Evolutionary conservation across 2,113 vertebrate species (phyloP).

Genomic region (Orthochromis malagaraziensis): DNA sequence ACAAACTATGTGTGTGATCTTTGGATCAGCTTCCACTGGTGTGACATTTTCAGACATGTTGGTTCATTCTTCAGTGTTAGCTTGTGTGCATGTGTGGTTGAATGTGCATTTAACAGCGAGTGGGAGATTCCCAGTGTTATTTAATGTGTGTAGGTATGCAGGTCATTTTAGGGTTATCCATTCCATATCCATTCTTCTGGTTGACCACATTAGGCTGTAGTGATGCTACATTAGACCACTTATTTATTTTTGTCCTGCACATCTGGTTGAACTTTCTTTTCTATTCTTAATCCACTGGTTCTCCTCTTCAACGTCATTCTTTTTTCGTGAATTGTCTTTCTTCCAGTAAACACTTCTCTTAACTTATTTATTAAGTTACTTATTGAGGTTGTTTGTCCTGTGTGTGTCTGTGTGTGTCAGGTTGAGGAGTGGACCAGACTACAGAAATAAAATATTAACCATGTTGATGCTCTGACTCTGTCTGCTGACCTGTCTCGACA

Average conservation of each 20-base stretch:
- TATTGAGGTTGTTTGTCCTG: not conserved
- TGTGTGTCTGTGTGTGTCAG: not conserved
- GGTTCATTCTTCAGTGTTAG: not conserved
- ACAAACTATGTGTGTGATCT: not conserved
- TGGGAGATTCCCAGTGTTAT: not conserved
- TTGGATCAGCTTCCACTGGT: not conserved
- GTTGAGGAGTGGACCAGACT: not conserved
- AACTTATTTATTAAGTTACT: not conserved
- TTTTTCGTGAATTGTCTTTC: not conserved
- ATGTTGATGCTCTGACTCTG: conserved; percentile 1
- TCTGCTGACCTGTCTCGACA: not conserved
- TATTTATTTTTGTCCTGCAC: not conserved
- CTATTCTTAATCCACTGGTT: not conserved
- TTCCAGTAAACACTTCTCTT: not conserved
- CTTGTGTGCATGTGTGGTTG: not conserved
- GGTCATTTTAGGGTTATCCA: not conserved
- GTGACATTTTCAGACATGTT: not conserved
- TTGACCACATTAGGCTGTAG: not conserved
- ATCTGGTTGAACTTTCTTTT: not conserved
- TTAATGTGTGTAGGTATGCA: not conserved
- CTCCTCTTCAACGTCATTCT: not conserved
- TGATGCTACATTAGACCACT: not conserved
- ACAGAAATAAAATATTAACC: not conserved
- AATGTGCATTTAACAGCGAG: not conserved
- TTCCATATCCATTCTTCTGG: not conserved